Evolutionary conservation across 2,888 invertebrate genomes (phyloP), one percentile per base, ranked within the genome.

Genomic region (Aporophyla nigra): DNA sequence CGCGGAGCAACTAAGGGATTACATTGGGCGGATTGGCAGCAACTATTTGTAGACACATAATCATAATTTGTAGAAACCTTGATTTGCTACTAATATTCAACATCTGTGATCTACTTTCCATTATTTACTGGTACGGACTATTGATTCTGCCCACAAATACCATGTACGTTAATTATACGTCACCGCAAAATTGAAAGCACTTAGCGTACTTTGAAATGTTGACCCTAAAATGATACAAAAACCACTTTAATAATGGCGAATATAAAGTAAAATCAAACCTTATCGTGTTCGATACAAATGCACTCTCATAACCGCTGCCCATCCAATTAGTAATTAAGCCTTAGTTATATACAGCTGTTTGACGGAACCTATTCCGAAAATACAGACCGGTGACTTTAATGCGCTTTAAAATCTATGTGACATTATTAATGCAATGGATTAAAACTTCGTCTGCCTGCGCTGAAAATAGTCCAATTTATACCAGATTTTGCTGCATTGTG

Each of bases 21-120:
- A 82, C 74, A 76, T 81, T 69, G n/a, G 46, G 67, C 71, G 43
- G 46, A 79, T 69, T 67, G 63, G 58, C 66, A 62, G n/a, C 27
- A 21, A 81, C 81, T 82, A 79, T 79, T 82, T 79, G 70, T 82
- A 79, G 54, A 79, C 62, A 54, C 71, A 54, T 68, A 62, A 72
- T 75, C 71, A 74, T 49, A 69, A 43, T 56, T 69, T 49, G 54
- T n/a, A n/a, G 24, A 78, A 79, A 82, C 75, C 79, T 79, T 82
- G 82, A 78, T 69, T 67, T 70, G 56, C 61, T 14, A 72, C 72
- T 21, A 49, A 72, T 61, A 73, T 73, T 58, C 68, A 61, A 72
- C 65, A 75, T 75, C 51, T 62, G 61, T 63, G 49, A 46, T 70
- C 46, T 68, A 67, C 62, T 74, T 61, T 43, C 27, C 63, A 62